Base-by-base conservation (phyloP, 2,113 vertebrate species). In the Percina caprodes region DNA sequence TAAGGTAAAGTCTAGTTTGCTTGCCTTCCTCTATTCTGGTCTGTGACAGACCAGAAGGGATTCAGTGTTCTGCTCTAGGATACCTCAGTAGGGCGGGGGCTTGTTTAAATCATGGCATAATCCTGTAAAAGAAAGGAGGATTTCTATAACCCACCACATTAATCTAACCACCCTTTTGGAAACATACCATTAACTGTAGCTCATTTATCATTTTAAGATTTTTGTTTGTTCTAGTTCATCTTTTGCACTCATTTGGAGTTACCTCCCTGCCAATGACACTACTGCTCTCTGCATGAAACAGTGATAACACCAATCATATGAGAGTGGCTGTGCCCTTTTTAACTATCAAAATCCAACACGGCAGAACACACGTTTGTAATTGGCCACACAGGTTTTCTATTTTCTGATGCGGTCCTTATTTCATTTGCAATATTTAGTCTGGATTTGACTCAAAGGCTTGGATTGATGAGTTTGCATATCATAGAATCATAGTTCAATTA, bases 391-490 rank as follows among this genome's bases (percentile, higher is more conserved):
- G 35, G 9, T 26, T 8, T 59, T 21, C 69, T 66, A 26, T 78
- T 0, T 79, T 12, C 4, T 14, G 13, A 0, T 33, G 21, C 30
- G 51, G 68, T 48, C 49, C 5, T 58, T 21, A 39, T 79, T 74
- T 49, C 2, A 77, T 86, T 65, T 69, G 13, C 56, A 59, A 77
- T 55, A 60, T 33, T 56, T 48, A 21, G 18, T 12, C 3, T 56
- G 66, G 65, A 35, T 66, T 68, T 46, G 2, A 65, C 12, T 56
- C 11, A 59, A 59, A 33, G 16, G 26, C 21, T 73, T 39, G 21
- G 42, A 21, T 52, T 21, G 6, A 7, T 63, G 23, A 70, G 39
- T 59, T 62, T 26, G 3, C 30, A 18, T 42, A 19, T 19, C 48
- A 63, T 42, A 5, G 5, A 39, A 39, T 39, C 39, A 39, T 42